Evolutionary conservation across 2,113 vertebrate species (phyloP).

Genomic region (Acanthisitta chloris): DNA sequence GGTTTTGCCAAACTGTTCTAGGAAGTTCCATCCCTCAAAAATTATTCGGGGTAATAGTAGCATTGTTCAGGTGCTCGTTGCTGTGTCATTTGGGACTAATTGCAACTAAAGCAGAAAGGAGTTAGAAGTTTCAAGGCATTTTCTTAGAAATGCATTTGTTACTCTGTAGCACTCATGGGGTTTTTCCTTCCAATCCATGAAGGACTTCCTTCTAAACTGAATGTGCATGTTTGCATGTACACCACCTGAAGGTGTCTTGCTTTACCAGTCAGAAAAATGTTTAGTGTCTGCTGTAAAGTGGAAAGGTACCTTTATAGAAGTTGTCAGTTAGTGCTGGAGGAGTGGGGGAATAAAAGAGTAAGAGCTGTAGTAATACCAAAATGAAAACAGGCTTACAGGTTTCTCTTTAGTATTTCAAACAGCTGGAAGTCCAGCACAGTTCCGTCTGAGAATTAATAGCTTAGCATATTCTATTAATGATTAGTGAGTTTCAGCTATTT

Average conservation of each 20-base stretch:
- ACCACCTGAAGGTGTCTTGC: background rate
- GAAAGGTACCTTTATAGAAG: background rate
- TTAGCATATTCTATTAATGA: background rate
- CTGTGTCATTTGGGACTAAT: background rate
- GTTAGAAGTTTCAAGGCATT: background rate
- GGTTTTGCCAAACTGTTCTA: background rate
- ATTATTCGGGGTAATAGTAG: background rate
- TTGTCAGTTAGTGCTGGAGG: background rate
- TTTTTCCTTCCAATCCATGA: background rate
- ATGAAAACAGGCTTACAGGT: background rate
- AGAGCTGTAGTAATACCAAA: background rate
- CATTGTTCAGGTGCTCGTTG: background rate
- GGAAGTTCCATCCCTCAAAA: background rate
- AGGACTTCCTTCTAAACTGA: background rate
- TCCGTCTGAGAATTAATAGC: background rate
- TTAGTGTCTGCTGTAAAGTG: background rate
- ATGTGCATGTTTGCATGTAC: background rate
- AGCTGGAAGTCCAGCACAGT: background rate
- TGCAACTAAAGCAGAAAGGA: background rate
- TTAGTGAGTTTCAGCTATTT: background rate
- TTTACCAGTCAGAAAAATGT: background rate
- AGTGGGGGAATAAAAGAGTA: no score
- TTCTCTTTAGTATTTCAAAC: background rate
- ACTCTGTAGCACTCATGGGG: accelerated
- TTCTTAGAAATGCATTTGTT: accelerated